Base-by-base conservation (phyloP, 1,140 invertebrate species). In the Lasioglossum baleicum region DNA sequence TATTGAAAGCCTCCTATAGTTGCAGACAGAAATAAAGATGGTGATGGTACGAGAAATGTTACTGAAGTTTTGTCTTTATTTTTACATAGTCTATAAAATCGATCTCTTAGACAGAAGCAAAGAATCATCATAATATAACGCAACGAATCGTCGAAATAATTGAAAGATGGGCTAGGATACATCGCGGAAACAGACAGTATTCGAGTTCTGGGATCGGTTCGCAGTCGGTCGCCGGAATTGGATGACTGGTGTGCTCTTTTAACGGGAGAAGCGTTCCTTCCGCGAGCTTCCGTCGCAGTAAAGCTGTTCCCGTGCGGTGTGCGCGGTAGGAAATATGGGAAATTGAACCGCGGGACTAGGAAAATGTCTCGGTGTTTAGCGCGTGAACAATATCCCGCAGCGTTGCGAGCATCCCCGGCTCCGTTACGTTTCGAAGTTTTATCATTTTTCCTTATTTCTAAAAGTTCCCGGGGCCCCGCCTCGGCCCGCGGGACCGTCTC, bases 401-500 rank as follows among this genome's bases (percentile, higher is more conserved):
- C 51, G 63, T 53, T 56, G 44, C 5, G 56, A 61, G 17, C 63
- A 44, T 73, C 44, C 35, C 60, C 22, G 56, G 60, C 56, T 44
- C 56, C 60, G 69, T 65, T 72, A n/a, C 17, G 20, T 65, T 72
- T 22, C 17, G 20, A 78, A 73, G 13, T 78, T 78, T 69, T 65
- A 65, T 78, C 76, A 78, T 78, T 78, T 78, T 73, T 78, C 69
- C 69, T 78, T 78, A 72, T 78, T 78, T 42, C 61, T 69, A 56
- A 78, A 72, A 78, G 44, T 78, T 78, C 65, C 26, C 48, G 71
- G 17, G 68, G 68, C 44, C 35, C 35, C 35, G 68, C 44, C 35
- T 0, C 35, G 44, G 51, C 51, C 17, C 51, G 51, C 11, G 26
- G 3, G 40, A 51, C 22, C 15, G 8, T 51, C 42, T 61, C 8